These are phyloP conservation scores for Tinea trinotella DNA, from an alignment of 2,888 invertebrate species.

Conservation along the genomic window DNA sequence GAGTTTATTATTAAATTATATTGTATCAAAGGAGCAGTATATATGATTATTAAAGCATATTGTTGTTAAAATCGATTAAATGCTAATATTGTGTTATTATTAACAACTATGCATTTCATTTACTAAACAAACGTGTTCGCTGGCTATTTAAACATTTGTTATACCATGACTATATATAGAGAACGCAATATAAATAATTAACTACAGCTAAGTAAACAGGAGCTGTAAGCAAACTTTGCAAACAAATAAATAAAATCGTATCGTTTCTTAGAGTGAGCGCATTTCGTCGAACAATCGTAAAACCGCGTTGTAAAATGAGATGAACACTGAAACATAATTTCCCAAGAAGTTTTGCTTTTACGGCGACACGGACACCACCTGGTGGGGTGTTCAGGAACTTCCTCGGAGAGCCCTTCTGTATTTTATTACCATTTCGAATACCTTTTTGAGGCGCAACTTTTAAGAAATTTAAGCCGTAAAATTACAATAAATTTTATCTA, in stretches of 20 bases:
- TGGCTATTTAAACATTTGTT: too few relatives aligned
- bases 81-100: too few relatives aligned
- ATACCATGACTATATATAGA: too few relatives aligned
- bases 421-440: slow-evolving; percentile 16
- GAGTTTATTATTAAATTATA: too few relatives aligned
- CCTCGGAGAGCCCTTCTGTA: slow-evolving; percentile 15
- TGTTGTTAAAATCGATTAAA: too few relatives aligned
- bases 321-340: slow-evolving; percentile 15
- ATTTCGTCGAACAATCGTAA: slow-evolving; percentile 7
- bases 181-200: too few relatives aligned
- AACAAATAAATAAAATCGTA: not conserved
- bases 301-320: slow-evolving; percentile 14
- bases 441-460: slow-evolving; percentile 4
- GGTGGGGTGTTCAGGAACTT: slow-evolving; percentile 24
- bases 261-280: not conserved
- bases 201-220: too few relatives aligned
- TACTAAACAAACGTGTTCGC: too few relatives aligned
- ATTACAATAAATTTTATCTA: slow-evolving; percentile 5
- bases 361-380: slow-evolving; percentile 26
- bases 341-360: slow-evolving; percentile 20
- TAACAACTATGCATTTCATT: too few relatives aligned
- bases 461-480: slow-evolving; percentile 10
- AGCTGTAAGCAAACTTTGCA: too few relatives aligned
- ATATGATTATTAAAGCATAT: too few relatives aligned
- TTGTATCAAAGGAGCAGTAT: too few relatives aligned